Evolutionary conservation across 2,888 invertebrate genomes (phyloP), one percentile per base, ranked within the genome.

Genomic region (Choreutis nemorana): DNA sequence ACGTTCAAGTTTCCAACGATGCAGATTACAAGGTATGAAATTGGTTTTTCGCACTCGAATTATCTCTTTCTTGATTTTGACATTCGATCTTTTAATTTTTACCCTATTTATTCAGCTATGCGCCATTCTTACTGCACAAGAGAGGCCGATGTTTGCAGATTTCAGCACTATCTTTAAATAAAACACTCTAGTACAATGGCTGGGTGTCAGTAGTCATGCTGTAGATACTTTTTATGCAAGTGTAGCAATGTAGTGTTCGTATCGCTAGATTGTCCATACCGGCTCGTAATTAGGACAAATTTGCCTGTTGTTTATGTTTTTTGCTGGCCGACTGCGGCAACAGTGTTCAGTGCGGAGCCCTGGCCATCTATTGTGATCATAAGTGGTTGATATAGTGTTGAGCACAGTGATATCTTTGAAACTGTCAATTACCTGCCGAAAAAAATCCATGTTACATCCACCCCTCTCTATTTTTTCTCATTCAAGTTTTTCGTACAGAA

Each of bases 51-150:
- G 39, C 42, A 29, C 40, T 40, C 50, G 44, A 62, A 60, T 57
- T 4, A 45, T 51, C 30, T 45, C 42, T 51, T 54, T 55, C n/a
- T 45, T 45, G 50, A 45, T 48, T 48, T 58, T 73, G 72, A 75
- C 71, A 64, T 64, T 53, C 64, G 73, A 75, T 77, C 72, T 75
- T 55, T 60, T 55, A 63, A 60, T 65, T 67, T 73, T 75, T 68
- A 61, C 51, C 66, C 54, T 68, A 71, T 72, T 72, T 75, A 70
- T 62, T 67, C 57, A 65, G 59, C 62, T 73, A 71, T 75, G 70
- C 77, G 77, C 77, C 77, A 77, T 77, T 77, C 55, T 42, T 60
- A 64, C 62, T 72, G 62, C 66, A 68, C 61, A 67, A 71, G 58
- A 68, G 57, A 56, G 52, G 50, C 50, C 43, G 42, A 54, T 63